Base-by-base conservation (phyloP, 2,888 invertebrate species). In the Agonopterix subpropinquella region DNA sequence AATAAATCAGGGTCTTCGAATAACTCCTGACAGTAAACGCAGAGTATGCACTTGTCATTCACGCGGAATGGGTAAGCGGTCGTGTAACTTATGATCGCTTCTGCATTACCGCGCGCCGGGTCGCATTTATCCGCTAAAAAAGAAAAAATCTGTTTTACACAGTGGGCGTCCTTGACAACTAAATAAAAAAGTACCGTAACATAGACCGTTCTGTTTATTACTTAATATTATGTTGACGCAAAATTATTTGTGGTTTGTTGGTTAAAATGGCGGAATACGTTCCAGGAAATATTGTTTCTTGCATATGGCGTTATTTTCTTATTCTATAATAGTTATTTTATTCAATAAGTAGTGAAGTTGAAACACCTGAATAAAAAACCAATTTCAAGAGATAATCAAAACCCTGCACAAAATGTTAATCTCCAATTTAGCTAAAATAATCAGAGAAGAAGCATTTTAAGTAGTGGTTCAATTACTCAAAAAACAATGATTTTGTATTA, bases 21-120 rank as follows among this genome's bases (percentile, higher is more conserved):
- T 3, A 80, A 56, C 54, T 83, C 84, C 53, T 79, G 78, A 66
- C 85, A 87, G 73, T 80, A 85, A 49, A 85, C 85, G 73, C 87
- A 87, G 45, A 84, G 70, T 63, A 85, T 77, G 11, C 78, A 77
- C 53, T 80, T 86, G 68, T 82, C 80, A 66, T 81, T 81, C 43
- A 86, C 83, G 52, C 85, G 67, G 70, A 87, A 87, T 41, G 86
- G 86, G 59, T 78, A 82, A 36, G 84, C 86, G 54, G 85, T 86
- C n/a, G 84, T 77, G 70, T 66, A 72, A 51, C 77, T 72, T 56
- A 87, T 65, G 54, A 87, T 69, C 49, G 64, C 69, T 64, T 78
- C 80, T 55, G 85, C 85, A 73, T 87, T 87, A 55, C 70, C 62
- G 58, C 85, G 73, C 62, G 81, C 72, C 54, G 81, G 77, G 67